Conservation (phyloP, 2,113 vertebrate genomes). For the Labeo catla region DNA sequence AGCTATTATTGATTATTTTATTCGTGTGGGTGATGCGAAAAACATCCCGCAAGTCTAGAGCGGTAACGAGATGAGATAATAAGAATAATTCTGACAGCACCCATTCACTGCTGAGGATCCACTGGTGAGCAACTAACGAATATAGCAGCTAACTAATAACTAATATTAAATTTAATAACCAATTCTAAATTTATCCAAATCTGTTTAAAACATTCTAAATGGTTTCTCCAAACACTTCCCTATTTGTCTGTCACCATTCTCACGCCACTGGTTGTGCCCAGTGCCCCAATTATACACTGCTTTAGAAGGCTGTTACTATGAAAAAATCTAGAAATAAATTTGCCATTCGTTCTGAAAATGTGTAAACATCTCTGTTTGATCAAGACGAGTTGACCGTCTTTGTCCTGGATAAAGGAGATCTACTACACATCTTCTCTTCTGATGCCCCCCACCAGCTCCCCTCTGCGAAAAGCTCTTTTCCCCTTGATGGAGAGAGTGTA, state of each 20-base stretch:
- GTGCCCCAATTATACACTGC: neutral
- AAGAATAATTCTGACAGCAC: too few species aligned
- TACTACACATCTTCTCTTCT: conserved; percentile 1
- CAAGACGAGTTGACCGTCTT: neutral
- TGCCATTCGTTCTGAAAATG: neutral
- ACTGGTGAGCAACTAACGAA: too few species aligned
- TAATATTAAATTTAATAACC: too few species aligned
- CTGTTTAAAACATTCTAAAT: neutral
- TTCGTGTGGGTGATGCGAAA: too few species aligned
- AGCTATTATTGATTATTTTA: too few species aligned
- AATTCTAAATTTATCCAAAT: neutral
- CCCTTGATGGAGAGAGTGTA: conserved; percentile 14
- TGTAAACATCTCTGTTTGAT: neutral
- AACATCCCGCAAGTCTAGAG: too few species aligned
- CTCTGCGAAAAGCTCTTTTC: conserved; percentile 3
- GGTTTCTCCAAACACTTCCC: neutral
- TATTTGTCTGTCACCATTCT: neutral
- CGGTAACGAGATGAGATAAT: too few species aligned
- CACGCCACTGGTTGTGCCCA: neutral
- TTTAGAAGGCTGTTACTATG: neutral
- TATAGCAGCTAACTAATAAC: too few species aligned
- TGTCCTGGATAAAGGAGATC: neutral
- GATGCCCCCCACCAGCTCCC: neutral
- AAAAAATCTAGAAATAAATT: neutral
- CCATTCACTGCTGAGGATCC: too few species aligned